phyloP scores from a whole-genome alignment of 2,888 invertebrate genomes.

The Diaperis boleti region DNA sequence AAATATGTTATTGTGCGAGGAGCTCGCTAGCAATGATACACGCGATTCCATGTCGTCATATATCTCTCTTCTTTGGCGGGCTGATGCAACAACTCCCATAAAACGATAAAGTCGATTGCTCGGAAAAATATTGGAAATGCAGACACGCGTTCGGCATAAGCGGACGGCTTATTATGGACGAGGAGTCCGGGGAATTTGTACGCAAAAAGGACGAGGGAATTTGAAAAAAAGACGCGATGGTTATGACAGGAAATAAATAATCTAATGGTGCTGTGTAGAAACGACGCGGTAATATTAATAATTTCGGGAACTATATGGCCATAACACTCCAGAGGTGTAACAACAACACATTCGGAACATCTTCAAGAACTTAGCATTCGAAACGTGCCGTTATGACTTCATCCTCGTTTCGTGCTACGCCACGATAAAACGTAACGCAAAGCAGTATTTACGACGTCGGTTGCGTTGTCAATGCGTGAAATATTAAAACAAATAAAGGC shows the following conservation, averaged over 20 bases:
- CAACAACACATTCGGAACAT: too few species aligned
- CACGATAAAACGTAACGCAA: slow-evolving; percentile 8
- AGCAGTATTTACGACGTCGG: slow-evolving; percentile 6
- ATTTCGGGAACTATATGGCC: too few species aligned
- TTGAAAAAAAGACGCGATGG: neutral
- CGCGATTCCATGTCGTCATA: slow-evolving; percentile 55
- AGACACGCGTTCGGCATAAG: slow-evolving; percentile 35
- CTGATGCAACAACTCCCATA: slow-evolving; percentile 53
- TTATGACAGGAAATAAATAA: too few species aligned
- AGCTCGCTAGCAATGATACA: slow-evolving; percentile 45
- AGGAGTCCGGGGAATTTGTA: neutral
- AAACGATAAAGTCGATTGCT: slow-evolving; percentile 48
- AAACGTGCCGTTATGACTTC: slow-evolving; percentile 21
- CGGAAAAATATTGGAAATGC: slow-evolving; percentile 49
- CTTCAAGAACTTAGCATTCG: neutral
- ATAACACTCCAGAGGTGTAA: too few species aligned
- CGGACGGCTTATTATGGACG: neutral
- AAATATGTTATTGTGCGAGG: slow-evolving; percentile 26
- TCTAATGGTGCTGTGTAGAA: too few species aligned
- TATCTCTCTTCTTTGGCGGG: slow-evolving; percentile 58
- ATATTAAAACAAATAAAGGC: slow-evolving; percentile 36
- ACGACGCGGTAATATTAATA: too few species aligned
- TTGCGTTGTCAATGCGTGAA: slow-evolving; percentile 31
- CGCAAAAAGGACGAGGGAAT: neutral
- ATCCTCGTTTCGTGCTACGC: slow-evolving; percentile 16